Evolutionary conservation across 2,113 vertebrate genomes (phyloP).

Genomic region (Lutjanus erythropterus): DNA sequence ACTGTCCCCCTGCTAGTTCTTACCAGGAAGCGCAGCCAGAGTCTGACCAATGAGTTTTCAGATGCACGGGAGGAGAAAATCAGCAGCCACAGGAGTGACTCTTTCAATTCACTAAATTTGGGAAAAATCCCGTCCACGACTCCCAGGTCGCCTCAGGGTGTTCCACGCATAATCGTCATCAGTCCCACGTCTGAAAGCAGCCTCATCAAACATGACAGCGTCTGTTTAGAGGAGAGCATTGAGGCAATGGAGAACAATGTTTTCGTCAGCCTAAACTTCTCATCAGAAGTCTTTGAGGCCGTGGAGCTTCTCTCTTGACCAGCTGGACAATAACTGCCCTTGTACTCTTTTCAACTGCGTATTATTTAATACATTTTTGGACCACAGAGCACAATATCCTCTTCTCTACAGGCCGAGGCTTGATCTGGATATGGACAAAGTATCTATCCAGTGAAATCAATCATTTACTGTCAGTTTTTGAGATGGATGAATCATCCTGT

Average conservation of each 20-base stretch:
- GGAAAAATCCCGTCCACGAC: slow-evolving; percentile 7
- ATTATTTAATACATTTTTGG: not conserved
- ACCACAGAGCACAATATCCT: not conserved
- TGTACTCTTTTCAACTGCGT: not conserved
- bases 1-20: slow-evolving; percentile 71
- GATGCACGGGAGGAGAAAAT: not conserved
- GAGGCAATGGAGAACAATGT: slow-evolving; percentile 55
- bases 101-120: slow-evolving; percentile 56
- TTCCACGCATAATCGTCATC: slow-evolving; percentile 79
- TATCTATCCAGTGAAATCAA: not conserved
- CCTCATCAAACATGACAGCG: slow-evolving; percentile 64
- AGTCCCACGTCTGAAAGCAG: slow-evolving; percentile 79
- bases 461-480: not conserved
- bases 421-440: not conserved
- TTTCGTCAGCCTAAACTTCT: slow-evolving; percentile 74
- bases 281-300: slow-evolving; percentile 74
- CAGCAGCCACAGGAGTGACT: slow-evolving; percentile 55
- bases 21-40: slow-evolving; percentile 70
- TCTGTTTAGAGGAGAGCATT: slow-evolving; percentile 48
- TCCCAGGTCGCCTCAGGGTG: slow-evolving; percentile 16
- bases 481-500: not conserved
- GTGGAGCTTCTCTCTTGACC: slow-evolving; percentile 72
- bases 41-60: slow-evolving; percentile 58
- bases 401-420: not conserved
- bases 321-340: not conserved